Percentiles rank a stretch among this genome's conserved stretches.
Conservation (phyloP, 2,797 vertebrate species). For the Anguilla anguilla region DNA sequence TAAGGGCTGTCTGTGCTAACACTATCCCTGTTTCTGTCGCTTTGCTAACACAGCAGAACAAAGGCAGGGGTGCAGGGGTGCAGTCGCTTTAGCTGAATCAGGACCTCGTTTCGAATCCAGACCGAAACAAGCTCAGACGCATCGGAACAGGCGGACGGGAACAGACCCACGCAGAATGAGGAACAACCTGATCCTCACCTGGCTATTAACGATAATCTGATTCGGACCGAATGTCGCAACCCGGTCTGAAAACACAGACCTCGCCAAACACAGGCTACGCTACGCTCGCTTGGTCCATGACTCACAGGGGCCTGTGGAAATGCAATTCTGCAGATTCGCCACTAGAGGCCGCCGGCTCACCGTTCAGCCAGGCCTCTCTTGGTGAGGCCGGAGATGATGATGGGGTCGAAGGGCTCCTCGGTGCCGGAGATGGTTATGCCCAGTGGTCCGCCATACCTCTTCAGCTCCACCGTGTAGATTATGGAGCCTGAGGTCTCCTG, state of each 20-base stretch:
- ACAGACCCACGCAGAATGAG: background rate
- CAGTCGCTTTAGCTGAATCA: background rate
- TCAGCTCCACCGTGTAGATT: slow-evolving; percentile 96
- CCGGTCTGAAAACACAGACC: slow-evolving; percentile 13
- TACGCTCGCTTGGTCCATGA: background rate
- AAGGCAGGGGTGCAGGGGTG: background rate
- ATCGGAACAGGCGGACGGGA: background rate
- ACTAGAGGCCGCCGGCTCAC: slow-evolving; percentile 62
- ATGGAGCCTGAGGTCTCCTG: slow-evolving; percentile 95
- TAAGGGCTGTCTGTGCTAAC: background rate
- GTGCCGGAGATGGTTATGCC: slow-evolving; percentile 98
- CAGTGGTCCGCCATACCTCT: slow-evolving; percentile 91
- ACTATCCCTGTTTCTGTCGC: background rate
- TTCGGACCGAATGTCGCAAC: background rate
- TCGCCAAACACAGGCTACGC: background rate
- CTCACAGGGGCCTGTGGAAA: background rate
- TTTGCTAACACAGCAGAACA: background rate
- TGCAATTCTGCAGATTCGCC: slow-evolving; percentile 16
- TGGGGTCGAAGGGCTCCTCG: slow-evolving; percentile 96
- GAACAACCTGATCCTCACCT: background rate
- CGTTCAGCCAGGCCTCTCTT: slow-evolving; percentile 94
- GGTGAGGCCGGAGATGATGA: slow-evolving; percentile 92
- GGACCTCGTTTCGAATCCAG: background rate
- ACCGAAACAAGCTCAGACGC: slow-evolving; percentile 2
- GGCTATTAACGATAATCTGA: background rate